These are phyloP conservation scores for Cheilosia grossa DNA, from an alignment of 2,888 invertebrate genomes.

Conservation along the genomic window DNA sequence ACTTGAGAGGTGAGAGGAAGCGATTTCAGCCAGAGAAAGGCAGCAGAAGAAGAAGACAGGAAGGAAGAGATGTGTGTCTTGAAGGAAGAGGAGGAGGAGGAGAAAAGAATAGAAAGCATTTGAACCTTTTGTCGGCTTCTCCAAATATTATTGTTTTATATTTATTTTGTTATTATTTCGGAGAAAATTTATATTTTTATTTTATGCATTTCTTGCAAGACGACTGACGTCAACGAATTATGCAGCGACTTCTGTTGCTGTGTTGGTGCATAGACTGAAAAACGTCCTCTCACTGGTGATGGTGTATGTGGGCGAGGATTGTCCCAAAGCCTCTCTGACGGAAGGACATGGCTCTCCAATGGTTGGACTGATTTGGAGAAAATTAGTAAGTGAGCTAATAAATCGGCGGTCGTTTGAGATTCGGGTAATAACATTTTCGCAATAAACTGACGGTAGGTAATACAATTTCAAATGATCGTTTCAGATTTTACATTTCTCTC, in stretches of 20 bases:
- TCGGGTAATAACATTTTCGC: neutral
- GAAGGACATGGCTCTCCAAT: neutral
- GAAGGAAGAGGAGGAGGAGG: neutral
- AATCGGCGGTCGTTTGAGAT: conserved; percentile 1
- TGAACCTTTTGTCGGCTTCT: conserved; percentile 38
- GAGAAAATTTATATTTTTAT: conserved; percentile 56
- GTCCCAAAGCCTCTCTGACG: neutral
- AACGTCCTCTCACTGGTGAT: neutral
- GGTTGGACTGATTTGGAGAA: conserved; percentile 12
- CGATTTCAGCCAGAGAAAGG: conserved; percentile 28
- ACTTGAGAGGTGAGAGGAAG: conserved; percentile 1
- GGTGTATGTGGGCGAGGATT: neutral
- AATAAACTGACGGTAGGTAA: neutral
- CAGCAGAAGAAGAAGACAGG: conserved; percentile 11
- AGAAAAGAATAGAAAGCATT: conserved; percentile 49
- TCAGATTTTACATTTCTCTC: neutral
- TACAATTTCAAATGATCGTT: conserved; percentile 14
- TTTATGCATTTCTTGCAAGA: conserved; percentile 69
- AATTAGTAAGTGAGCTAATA: conserved; percentile 26
- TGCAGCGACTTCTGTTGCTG: conserved; percentile 33
- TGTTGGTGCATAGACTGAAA: conserved; percentile 17
- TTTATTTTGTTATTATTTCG: conserved; percentile 27
- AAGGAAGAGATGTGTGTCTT: conserved; percentile 10
- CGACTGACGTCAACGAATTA: conserved; percentile 50
- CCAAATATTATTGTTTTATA: conserved; percentile 38